Percentiles rank a stretch among this genome's conserved stretches.
Evolutionary conservation across 1,140 invertebrate genomes (phyloP).

Genomic region (Lordiphosa mommai): DNA sequence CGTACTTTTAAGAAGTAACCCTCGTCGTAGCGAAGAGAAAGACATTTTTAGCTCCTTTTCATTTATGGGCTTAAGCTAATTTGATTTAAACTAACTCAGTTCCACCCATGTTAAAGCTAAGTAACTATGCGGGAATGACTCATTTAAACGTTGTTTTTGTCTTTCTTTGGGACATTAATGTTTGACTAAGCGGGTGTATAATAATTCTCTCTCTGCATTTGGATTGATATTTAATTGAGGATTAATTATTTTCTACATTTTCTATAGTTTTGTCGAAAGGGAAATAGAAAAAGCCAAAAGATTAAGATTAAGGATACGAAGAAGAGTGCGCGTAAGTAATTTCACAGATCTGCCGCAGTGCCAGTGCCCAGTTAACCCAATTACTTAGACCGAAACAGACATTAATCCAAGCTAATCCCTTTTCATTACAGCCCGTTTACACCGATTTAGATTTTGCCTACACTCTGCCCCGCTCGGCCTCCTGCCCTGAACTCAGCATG

Average conservation of each 20-base stretch:
- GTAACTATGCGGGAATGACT: too few relatives aligned
- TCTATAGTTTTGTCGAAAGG: slow-evolving; percentile 65
- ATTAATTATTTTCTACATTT: slow-evolving; percentile 36
- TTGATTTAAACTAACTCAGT: too few relatives aligned
- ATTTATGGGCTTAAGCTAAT: too few relatives aligned
- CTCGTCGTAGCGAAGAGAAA: too few relatives aligned
- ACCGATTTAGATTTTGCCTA: slow-evolving; percentile 57
- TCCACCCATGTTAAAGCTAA: too few relatives aligned
- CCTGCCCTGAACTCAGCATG: slow-evolving; percentile 83
- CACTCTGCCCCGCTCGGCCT: slow-evolving; percentile 79
- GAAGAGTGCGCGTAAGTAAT: slow-evolving; percentile 53
- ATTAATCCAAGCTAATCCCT: slow-evolving; percentile 32
- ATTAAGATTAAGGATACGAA: slow-evolving; percentile 55
- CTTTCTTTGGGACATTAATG: slow-evolving; percentile 9
- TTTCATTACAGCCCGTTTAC: slow-evolving; percentile 73
- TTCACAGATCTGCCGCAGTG: slow-evolving; percentile 5
- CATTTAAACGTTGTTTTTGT: too few relatives aligned
- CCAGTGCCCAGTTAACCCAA: slow-evolving; percentile 7
- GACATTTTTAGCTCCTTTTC: too few relatives aligned
- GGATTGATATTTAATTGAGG: not conserved
- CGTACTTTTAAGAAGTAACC: too few relatives aligned
- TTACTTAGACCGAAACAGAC: not conserved
- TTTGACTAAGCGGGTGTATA: slow-evolving; percentile 42
- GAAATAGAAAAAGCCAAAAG: slow-evolving; percentile 62
- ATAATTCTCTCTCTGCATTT: not conserved